Percentiles rank a stretch among this genome's conserved stretches.
Conservation (phyloP, 2,797 vertebrate genomes). For the Urophycis tenuis region DNA sequence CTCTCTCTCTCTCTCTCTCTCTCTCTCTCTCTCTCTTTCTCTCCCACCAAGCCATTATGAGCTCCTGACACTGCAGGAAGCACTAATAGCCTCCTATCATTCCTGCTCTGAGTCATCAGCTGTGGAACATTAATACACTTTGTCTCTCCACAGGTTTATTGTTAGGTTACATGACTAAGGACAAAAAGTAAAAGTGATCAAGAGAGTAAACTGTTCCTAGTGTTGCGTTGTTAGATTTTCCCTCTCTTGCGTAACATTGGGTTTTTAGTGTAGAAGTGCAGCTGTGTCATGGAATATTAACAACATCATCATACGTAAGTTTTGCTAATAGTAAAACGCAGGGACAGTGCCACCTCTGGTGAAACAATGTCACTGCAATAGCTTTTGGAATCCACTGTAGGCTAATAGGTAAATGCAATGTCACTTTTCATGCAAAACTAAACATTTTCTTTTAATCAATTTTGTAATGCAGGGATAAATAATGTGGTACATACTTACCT, state of each 20-base stretch:
- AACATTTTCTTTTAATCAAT: no score
- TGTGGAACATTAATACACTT: not conserved
- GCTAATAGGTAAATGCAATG: no score
- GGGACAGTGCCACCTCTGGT: not conserved
- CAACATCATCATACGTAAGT: no score
- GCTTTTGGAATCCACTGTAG: no score
- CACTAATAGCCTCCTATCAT: slow-evolving; percentile 32
- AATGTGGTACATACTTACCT: no score
- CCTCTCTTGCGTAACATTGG: not conserved
- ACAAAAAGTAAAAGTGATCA: not conserved
- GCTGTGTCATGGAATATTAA: not conserved
- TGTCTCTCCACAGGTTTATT: not conserved
- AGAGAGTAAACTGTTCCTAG: not conserved
- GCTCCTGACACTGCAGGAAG: not conserved
- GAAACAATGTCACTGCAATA: not conserved
- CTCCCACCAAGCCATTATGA: slow-evolving; percentile 18
- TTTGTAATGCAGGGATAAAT: no score
- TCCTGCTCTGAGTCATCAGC: slow-evolving; percentile 37
- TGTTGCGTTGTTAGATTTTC: not conserved
- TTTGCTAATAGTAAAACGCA: not conserved
- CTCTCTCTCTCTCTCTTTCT: not conserved
- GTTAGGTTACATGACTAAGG: not conserved
- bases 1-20: not conserved
- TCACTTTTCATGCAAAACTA: no score
- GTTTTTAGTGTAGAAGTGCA: not conserved